These are phyloP conservation scores for Lepisosteus oculatus DNA, from an alignment of 2,113 vertebrate species.

Conservation along the genomic window DNA sequence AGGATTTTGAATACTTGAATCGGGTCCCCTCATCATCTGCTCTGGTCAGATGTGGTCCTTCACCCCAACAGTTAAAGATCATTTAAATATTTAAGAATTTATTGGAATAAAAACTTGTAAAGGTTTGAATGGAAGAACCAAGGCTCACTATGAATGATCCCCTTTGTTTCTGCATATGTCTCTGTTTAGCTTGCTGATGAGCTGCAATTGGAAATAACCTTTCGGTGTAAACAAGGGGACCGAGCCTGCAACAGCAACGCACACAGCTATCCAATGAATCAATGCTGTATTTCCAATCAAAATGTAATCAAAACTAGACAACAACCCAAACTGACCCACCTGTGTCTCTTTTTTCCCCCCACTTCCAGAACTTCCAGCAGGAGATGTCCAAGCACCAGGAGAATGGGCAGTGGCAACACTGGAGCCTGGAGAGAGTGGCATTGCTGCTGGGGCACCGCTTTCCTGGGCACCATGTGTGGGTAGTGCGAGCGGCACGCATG, in stretches of 20 bases:
- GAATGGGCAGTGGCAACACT: slow-evolving; percentile 80
- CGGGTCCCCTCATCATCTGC: too few species aligned
- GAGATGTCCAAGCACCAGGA: slow-evolving; percentile 85
- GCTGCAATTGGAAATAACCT: neutral
- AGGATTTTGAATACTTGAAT: too few species aligned
- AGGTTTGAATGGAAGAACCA: too few species aligned
- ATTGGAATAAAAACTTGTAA: too few species aligned
- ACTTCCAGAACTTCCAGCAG: slow-evolving; percentile 85
- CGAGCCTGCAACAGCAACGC: too few species aligned
- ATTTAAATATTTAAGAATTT: too few species aligned
- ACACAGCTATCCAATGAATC: neutral
- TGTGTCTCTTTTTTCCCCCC: slow-evolving; percentile 1
- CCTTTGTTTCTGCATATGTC: neutral
- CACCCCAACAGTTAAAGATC: too few species aligned
- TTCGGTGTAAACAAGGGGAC: too few species aligned
- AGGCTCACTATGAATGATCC: too few species aligned
- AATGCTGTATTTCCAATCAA: too few species aligned
- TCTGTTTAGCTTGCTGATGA: neutral
- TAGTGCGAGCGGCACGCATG: slow-evolving; percentile 87
- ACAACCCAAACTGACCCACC: neutral
- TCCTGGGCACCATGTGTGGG: slow-evolving; percentile 81
- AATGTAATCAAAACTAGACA: neutral
- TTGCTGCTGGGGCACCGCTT: slow-evolving; percentile 76
- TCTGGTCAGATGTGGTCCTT: too few species aligned
- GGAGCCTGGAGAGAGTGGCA: slow-evolving; percentile 89